Base-by-base conservation (phyloP, 2,113 vertebrate species). In the Strix uralensis region DNA sequence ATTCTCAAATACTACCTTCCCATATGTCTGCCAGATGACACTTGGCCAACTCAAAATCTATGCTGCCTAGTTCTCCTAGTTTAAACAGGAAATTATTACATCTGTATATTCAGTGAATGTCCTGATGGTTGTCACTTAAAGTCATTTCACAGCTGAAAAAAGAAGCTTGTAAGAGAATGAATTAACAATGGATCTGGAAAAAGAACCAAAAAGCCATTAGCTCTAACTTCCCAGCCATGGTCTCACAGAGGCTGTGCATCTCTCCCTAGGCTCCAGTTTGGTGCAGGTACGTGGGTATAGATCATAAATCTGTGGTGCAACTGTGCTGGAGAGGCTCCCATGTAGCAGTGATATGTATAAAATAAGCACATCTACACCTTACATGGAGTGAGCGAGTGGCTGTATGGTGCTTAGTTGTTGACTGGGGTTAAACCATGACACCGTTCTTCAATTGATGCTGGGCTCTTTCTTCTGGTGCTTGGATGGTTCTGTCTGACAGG, bases 311-410 rank as follows among this genome's bases (percentile, higher is more conserved):
- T 79, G 7, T 55, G 79, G 15, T 16, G 12, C 19, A 54, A 0
- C 10, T 69, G 7, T 7, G 7, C 5, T 75, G 40, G 29, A 63
- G 22, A 65, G 13, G 4, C 4, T 55, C 26, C 10, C 2, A 42
- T 30, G n/a, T 11, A 49, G 3, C n/a, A 65, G 3, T 70, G 38
- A 2, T 32, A n/a, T 10, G 7, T 0, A 1, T 34, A 72, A 75
- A 79, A 63, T 19, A 51, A 71, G 4, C 6, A 13, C 21, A 44
- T 47, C 29, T 72, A 12, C 22, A 22, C 11, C 11, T 61, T 36
- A 27, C 2, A 4, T 7, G 20, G 46, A 47, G 46, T 21, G 20
- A 47, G 46, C 46, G 20, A 47, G 10, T 47, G 46, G 46, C 46
- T 47, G 46, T 21, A 21, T 47, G 10, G 46, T 47, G 46, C 18